Percentiles rank a stretch among this genome's conserved stretches.
Conservation (phyloP, 2,797 vertebrate species). For the Brachyrhaphis roseni region DNA sequence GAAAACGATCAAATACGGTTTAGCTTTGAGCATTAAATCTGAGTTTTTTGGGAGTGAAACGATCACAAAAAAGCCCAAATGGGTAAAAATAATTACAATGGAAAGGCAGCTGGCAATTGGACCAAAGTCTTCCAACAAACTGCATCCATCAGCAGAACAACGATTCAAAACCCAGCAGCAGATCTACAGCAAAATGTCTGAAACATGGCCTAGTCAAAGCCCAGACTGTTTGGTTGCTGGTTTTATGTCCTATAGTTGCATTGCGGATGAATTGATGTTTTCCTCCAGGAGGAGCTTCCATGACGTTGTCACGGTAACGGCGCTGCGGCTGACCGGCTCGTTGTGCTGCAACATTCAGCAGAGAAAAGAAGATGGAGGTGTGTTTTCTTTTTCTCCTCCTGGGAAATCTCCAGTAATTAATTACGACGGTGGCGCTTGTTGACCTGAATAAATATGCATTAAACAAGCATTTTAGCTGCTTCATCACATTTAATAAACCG, state of each 20-base stretch:
- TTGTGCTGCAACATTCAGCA: constrained; percentile 17
- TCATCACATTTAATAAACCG: constrained; percentile 3
- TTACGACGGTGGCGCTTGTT: constrained; percentile 4
- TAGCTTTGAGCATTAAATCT: too few relatives aligned
- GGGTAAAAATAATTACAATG: too few relatives aligned
- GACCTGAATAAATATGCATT: constrained; percentile 29
- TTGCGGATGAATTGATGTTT: not conserved
- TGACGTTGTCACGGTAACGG: not conserved
- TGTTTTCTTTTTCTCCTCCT: not conserved
- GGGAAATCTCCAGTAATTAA: constrained; percentile 11
- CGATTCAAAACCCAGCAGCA: not conserved
- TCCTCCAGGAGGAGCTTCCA: not conserved
- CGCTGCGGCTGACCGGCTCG: constrained; percentile 21
- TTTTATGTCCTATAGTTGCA: not conserved
- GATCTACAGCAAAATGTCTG: not conserved
- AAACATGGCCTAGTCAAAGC: not conserved
- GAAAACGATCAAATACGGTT: too few relatives aligned
- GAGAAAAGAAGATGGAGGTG: not conserved
- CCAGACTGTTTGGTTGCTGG: not conserved
- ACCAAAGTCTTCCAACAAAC: not conserved
- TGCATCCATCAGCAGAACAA: too few relatives aligned
- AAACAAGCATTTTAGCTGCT: constrained; percentile 14
- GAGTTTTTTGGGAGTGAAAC: too few relatives aligned
- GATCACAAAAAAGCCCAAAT: too few relatives aligned
- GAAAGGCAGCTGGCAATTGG: not conserved